phyloP scores from a whole-genome alignment of 2,113 vertebrate species.

The Mionectes macconnelli region DNA sequence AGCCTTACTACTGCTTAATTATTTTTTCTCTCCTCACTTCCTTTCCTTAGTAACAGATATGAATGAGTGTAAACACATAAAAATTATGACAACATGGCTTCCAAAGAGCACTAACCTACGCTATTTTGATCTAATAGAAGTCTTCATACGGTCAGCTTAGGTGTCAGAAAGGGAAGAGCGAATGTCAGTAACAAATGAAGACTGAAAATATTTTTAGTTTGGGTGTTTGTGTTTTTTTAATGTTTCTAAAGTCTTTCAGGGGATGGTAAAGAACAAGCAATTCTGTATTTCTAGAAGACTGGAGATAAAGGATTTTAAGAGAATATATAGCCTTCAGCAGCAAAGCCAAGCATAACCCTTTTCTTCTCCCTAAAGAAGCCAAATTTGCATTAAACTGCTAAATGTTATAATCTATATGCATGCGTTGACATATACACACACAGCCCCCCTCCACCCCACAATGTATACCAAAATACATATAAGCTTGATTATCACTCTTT shows the following conservation, averaged over 20 bases:
- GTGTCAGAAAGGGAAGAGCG: neutral
- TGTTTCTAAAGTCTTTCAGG: neutral
- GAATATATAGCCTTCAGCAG: neutral
- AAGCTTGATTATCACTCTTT: neutral
- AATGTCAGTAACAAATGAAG: neutral
- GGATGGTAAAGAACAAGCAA: neutral
- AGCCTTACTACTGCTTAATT: neutral
- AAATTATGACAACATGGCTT: neutral
- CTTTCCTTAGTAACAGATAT: neutral
- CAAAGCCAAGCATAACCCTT: neutral
- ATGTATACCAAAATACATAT: neutral
- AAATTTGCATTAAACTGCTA: neutral
- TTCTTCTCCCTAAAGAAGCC: neutral
- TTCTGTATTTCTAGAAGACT: neutral
- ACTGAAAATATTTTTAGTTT: neutral
- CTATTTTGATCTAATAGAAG: neutral
- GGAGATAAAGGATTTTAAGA: neutral
- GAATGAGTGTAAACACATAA: neutral
- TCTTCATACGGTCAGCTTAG: neutral
- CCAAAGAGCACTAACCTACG: neutral
- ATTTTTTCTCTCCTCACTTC: neutral
- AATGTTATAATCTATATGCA: neutral
- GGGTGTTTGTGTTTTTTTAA: neutral
- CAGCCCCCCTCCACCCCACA: rapidly evolving
- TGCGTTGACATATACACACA: neutral